phyloP scores from a whole-genome alignment of 2,797 vertebrate genomes.

The Protonibea diacanthus region DNA sequence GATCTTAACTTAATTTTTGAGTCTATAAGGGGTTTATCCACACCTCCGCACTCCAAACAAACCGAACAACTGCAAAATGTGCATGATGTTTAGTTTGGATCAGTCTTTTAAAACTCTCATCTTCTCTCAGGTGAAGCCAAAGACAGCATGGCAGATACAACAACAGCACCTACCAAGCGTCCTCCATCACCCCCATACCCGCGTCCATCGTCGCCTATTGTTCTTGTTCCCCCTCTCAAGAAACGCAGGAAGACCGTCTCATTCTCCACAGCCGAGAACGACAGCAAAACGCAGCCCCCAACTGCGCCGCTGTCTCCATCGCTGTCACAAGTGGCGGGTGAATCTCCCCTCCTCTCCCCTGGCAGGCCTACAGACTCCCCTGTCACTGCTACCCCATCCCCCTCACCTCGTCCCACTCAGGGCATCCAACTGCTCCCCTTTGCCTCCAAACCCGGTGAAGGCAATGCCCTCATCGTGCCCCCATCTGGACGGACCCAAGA shows the following conservation, averaged over 20 bases:
- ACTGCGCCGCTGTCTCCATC: slow-evolving; percentile 56
- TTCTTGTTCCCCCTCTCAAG: slow-evolving; percentile 91
- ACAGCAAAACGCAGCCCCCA: slow-evolving; percentile 65
- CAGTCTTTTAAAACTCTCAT: background rate
- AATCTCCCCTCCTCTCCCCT: slow-evolving; percentile 66
- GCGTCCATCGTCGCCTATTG: slow-evolving; percentile 88
- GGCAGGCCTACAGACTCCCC: slow-evolving; percentile 68
- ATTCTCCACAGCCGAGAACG: slow-evolving; percentile 87
- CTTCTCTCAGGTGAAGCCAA: slow-evolving; percentile 62
- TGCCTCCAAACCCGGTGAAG: slow-evolving; percentile 81
- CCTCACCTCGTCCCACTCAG: slow-evolving; percentile 57
- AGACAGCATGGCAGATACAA: slow-evolving; percentile 55
- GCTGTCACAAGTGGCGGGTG: slow-evolving; percentile 49
- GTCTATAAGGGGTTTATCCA: background rate
- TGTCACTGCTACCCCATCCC: slow-evolving; percentile 34
- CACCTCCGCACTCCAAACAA: background rate
- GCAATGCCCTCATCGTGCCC: slow-evolving; percentile 83
- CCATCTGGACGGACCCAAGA: slow-evolving; percentile 73
- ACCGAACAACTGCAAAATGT: background rate
- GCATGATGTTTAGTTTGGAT: background rate
- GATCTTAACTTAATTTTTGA: no score
- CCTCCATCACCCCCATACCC: slow-evolving; percentile 78
- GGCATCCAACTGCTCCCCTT: slow-evolving; percentile 83
- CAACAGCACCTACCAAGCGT: slow-evolving; percentile 33
- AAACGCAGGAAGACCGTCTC: slow-evolving; percentile 94